A percentile compares a stretch with the other conserved stretches of the same genome.
phyloP scores from a whole-genome alignment of 2,113 vertebrate genomes.

The Pteruthius melanotis region DNA sequence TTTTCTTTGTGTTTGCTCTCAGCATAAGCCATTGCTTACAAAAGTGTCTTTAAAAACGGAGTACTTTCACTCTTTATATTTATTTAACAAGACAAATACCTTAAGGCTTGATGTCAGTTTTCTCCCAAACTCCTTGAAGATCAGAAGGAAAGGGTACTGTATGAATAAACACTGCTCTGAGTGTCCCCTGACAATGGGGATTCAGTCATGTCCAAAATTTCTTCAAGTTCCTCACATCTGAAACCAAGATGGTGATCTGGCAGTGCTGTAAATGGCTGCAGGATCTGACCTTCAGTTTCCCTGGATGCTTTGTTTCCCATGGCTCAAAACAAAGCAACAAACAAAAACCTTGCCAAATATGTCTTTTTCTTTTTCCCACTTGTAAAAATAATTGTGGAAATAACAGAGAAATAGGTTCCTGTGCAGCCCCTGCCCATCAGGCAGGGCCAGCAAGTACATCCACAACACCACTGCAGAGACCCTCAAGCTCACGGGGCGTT shows the following conservation, averaged over 20 bases:
- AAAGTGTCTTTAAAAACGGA: background rate
- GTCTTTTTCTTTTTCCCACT: background rate
- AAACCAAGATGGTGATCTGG: background rate
- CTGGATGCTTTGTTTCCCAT: background rate
- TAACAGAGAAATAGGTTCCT: background rate
- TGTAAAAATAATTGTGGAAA: background rate
- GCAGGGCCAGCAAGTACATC: background rate
- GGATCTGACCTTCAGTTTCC: background rate
- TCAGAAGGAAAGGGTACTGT: background rate
- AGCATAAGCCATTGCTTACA: background rate
- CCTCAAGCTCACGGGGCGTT: background rate
- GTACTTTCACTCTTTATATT: background rate
- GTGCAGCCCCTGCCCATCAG: background rate
- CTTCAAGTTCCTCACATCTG: background rate
- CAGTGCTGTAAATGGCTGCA: background rate
- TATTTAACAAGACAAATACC: constrained; percentile 19
- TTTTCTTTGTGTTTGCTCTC: constrained; percentile 19
- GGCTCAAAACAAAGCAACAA: background rate
- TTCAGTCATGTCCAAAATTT: background rate
- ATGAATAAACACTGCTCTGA: background rate
- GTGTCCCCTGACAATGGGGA: background rate
- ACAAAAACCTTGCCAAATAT: background rate
- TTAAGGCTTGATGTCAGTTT: constrained; percentile 6
- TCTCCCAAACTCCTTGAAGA: background rate
- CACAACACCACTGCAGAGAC: background rate